These are phyloP conservation scores for Delphinus delphis DNA, from an alignment of 2,113 vertebrate genomes.

Conservation along the genomic window DNA sequence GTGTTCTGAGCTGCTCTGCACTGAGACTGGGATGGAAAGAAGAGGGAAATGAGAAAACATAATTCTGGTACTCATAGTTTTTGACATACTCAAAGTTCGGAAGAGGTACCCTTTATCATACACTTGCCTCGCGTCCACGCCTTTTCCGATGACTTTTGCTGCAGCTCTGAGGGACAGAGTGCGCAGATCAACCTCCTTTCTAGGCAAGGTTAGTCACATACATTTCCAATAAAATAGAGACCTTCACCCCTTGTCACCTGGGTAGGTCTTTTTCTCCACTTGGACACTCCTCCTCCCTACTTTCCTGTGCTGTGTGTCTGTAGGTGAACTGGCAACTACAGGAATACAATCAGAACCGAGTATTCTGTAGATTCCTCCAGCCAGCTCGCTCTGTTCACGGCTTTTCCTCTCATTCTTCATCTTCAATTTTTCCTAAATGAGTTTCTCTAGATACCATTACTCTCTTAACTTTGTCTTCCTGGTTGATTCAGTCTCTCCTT, in stretches of 20 bases:
- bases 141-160: background rate
- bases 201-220: background rate
- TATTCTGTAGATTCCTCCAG: too few species aligned
- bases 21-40: background rate
- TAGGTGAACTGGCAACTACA: background rate
- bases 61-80: background rate
- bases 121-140: background rate
- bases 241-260: background rate
- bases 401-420: background rate
- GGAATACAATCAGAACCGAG: background rate
- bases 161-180: background rate
- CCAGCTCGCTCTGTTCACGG: background rate
- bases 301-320: background rate
- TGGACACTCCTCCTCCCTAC: background rate
- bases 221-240: slow-evolving; percentile 26
- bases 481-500: background rate
- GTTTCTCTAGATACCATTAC: background rate
- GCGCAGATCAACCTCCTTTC: background rate
- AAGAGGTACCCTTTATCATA: background rate
- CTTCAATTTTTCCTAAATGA: background rate
- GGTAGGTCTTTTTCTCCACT: background rate
- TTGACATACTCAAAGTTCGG: background rate
- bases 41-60: background rate
- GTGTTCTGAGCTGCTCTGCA: background rate
- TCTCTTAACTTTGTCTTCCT: background rate